Evolutionary conservation across 2,113 vertebrate species (phyloP).

Genomic region (Psittacus erithacus): DNA sequence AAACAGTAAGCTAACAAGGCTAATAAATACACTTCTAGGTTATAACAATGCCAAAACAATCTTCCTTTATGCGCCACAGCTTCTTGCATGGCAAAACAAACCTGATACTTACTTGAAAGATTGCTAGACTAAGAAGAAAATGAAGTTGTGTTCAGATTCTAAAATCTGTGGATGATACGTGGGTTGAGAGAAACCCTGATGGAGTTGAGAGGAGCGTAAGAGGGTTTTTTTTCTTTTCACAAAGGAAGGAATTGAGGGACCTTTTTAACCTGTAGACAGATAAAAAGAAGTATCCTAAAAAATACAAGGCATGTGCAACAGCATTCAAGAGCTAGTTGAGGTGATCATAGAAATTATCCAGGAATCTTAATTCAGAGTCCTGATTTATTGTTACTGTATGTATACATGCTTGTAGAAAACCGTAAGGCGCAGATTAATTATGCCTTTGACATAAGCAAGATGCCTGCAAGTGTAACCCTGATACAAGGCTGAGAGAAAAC

Average conservation of each 20-base stretch:
- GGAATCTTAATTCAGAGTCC: neutral
- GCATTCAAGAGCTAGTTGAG: neutral
- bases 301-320: neutral
- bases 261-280: neutral
- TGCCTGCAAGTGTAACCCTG: neutral
- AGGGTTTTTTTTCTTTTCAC: accelerated
- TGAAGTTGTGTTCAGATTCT: neutral
- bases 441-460: neutral
- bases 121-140: neutral
- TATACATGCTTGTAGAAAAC: neutral
- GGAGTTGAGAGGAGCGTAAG: neutral
- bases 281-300: neutral
- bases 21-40: neutral
- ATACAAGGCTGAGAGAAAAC: neutral
- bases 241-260: neutral
- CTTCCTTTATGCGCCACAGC: neutral
- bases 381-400: neutral
- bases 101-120: neutral
- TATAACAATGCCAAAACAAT: neutral
- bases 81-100: neutral
- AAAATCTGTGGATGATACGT: neutral
- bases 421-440: neutral
- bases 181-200: neutral
- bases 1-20: neutral
- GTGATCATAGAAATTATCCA: neutral